phyloP scores from a whole-genome alignment of 2,797 vertebrate genomes.

The Neosilurus mollespiculum region DNA sequence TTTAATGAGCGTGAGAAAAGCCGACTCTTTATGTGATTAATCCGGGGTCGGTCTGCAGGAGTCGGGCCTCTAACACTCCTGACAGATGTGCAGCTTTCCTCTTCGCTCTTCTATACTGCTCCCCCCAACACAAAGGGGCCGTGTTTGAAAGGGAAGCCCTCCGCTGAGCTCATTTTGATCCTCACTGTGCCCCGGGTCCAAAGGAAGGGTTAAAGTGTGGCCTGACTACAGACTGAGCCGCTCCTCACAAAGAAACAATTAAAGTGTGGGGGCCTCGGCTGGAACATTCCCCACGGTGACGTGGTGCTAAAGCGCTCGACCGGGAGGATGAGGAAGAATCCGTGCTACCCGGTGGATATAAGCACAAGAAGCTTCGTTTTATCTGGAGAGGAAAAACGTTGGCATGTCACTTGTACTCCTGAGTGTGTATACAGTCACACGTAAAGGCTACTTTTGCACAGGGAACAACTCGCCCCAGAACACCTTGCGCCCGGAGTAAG shows the following conservation, averaged over 20 bases:
- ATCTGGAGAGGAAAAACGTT: no score
- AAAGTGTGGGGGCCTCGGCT: slow-evolving; percentile 55
- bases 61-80: slow-evolving; percentile 65
- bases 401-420: no score
- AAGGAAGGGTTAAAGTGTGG: slow-evolving; percentile 64
- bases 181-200: slow-evolving; percentile 54
- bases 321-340: not conserved
- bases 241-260: slow-evolving; percentile 64
- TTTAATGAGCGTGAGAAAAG: slow-evolving; percentile 62
- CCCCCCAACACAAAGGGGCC: slow-evolving; percentile 49
- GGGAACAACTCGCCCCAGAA: no score
- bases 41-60: slow-evolving; percentile 51
- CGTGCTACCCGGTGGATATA: no score
- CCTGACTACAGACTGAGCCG: slow-evolving; percentile 63
- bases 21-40: slow-evolving; percentile 53
- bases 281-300: slow-evolving; percentile 44
- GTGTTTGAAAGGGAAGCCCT: slow-evolving; percentile 58
- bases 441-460: no score
- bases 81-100: slow-evolving; percentile 70
- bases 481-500: no score
- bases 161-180: slow-evolving; percentile 21
- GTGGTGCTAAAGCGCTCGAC: not conserved
- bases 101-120: slow-evolving; percentile 59
- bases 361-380: no score
- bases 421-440: no score